Evolutionary conservation across 2,888 invertebrate species (phyloP).

Genomic region (Parnassius mnemosyne): DNA sequence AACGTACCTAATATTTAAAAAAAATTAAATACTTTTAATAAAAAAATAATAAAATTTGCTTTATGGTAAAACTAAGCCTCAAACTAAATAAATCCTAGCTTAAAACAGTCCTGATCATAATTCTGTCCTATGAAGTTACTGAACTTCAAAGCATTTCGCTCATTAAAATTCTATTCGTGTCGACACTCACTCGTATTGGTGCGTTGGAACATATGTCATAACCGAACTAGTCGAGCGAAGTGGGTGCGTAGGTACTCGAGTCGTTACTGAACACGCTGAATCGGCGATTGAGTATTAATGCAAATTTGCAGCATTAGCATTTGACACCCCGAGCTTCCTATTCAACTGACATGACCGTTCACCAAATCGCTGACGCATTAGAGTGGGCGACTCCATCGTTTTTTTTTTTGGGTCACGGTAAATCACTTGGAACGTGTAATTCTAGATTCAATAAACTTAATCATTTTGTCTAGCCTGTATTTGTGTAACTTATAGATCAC

Average conservation of each 20-base stretch:
- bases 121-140: slow-evolving; percentile 9
- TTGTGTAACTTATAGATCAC: no score
- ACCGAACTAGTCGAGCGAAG: slow-evolving; percentile 58
- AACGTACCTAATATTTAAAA: no score
- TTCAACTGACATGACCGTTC: slow-evolving; percentile 31
- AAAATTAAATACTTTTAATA: no score
- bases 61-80: no score
- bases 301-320: slow-evolving; percentile 57
- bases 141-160: slow-evolving; percentile 33
- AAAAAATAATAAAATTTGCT: no score
- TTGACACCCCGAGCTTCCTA: slow-evolving; percentile 43
- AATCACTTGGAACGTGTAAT: slow-evolving; percentile 30
- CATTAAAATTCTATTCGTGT: slow-evolving; percentile 50
- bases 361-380: slow-evolving; percentile 47
- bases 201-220: slow-evolving; percentile 69
- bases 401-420: slow-evolving; percentile 63
- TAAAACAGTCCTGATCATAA: slow-evolving; percentile 3
- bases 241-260: slow-evolving; percentile 40
- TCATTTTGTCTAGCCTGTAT: no score
- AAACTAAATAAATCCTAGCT: not conserved
- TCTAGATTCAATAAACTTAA: slow-evolving; percentile 8
- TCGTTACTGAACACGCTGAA: slow-evolving; percentile 53
- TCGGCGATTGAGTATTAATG: slow-evolving; percentile 66
- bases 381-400: slow-evolving; percentile 39
- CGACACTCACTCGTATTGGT: slow-evolving; percentile 46